phyloP scores from a whole-genome alignment of 2,113 vertebrate genomes.

The Oncorhynchus clarkii region DNA sequence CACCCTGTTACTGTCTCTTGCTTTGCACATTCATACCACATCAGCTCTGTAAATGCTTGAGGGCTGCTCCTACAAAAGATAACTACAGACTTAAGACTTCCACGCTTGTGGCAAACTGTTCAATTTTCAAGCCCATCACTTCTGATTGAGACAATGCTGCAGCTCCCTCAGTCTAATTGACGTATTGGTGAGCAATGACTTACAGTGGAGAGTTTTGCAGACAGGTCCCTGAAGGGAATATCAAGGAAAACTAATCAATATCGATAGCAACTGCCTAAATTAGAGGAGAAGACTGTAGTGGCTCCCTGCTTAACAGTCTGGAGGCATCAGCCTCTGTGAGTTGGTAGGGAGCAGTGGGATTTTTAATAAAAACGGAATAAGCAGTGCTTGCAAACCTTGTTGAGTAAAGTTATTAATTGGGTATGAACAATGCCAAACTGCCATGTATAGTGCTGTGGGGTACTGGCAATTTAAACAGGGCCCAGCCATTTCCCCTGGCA shows the following conservation, averaged over 20 bases:
- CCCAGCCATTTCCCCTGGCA: constrained; percentile 36
- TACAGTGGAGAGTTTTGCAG: constrained; percentile 59
- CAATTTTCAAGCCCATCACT: constrained; percentile 51
- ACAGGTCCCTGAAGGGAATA: constrained; percentile 62
- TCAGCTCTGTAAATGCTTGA: neutral
- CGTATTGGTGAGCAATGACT: constrained; percentile 67
- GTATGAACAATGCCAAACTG: constrained; percentile 61
- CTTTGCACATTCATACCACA: neutral
- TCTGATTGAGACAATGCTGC: constrained; percentile 60
- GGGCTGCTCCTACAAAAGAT: constrained; percentile 22
- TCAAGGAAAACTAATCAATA: constrained; percentile 68
- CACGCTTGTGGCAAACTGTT: constrained; percentile 34
- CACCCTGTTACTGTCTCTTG: constrained; percentile 12
- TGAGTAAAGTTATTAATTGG: constrained; percentile 66
- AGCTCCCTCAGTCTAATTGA: constrained; percentile 63
- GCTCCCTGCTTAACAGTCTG: constrained; percentile 64
- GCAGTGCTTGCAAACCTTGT: constrained; percentile 57
- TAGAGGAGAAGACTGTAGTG: constrained; percentile 39
- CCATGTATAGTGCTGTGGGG: constrained; percentile 49
- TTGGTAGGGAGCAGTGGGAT: constrained; percentile 50
- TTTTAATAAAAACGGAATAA: constrained; percentile 64
- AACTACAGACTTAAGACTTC: neutral
- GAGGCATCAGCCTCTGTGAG: constrained; percentile 30
- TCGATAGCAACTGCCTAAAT: constrained; percentile 65
- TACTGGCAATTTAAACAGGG: constrained; percentile 47